Percentiles rank a stretch among this genome's conserved stretches.
These are phyloP conservation scores for Halcyon leucocephala DNA, from an alignment of 2,797 vertebrate species.

Conservation along the genomic window DNA sequence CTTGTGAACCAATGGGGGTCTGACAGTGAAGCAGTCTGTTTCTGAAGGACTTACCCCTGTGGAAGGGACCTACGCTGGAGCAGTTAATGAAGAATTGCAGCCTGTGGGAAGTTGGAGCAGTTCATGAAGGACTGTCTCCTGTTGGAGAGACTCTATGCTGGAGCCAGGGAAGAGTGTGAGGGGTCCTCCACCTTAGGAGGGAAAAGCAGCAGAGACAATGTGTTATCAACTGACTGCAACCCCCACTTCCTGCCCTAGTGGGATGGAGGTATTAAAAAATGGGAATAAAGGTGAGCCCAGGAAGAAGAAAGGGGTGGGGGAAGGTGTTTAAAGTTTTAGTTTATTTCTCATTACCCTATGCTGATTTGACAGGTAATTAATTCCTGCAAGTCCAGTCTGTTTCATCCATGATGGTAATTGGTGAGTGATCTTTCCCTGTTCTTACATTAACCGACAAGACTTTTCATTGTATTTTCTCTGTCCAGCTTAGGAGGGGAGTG, in stretches of 20 bases:
- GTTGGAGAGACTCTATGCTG: not conserved
- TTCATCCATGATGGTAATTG: not conserved
- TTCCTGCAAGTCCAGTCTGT: not conserved
- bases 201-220: no score
- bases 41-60: not conserved
- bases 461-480: not conserved
- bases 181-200: not conserved
- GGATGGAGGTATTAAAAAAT: not conserved
- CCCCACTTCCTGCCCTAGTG: no score
- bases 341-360: not conserved
- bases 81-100: no score
- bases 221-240: not conserved
- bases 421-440: not conserved
- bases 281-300: not conserved
- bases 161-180: not conserved
- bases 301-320: not conserved
- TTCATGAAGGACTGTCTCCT: not conserved
- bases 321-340: not conserved
- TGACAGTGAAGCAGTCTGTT: not conserved
- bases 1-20: not conserved
- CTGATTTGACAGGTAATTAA: not conserved
- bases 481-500: not conserved
- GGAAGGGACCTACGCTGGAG: no score
- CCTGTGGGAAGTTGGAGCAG: not conserved
- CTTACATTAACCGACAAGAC: not conserved